These are phyloP conservation scores for Daboia siamensis DNA, from an alignment of 2,113 vertebrate genomes.

Conservation along the genomic window DNA sequence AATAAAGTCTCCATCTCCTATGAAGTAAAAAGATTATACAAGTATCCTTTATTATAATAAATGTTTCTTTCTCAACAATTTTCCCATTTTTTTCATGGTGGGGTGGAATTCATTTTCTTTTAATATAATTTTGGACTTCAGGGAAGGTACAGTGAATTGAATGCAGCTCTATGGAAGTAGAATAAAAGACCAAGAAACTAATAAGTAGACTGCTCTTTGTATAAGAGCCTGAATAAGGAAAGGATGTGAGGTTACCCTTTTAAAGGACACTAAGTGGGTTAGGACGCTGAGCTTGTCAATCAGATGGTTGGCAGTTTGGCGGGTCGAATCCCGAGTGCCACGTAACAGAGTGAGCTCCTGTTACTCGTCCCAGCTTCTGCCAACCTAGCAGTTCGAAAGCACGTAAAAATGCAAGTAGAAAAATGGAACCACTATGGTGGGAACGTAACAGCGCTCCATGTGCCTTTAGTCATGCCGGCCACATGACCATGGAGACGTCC, in stretches of 20 bases:
- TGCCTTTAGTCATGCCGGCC: too few species aligned
- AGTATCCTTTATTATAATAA: not conserved
- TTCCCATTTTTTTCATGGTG: not conserved
- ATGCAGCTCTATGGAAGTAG: not conserved
- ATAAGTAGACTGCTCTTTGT: not conserved
- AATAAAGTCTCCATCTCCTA: not conserved
- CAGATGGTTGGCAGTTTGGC: too few species aligned
- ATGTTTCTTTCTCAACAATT: not conserved
- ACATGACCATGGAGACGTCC: too few species aligned
- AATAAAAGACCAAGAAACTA: not conserved
- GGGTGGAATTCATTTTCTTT: not conserved
- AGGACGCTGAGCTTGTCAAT: too few species aligned
- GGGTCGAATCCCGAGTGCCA: too few species aligned
- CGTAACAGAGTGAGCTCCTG: too few species aligned
- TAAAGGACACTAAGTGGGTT: too few species aligned
- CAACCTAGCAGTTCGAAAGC: too few species aligned
- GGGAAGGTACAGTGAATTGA: not conserved
- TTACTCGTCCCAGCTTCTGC: too few species aligned
- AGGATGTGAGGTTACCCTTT: not conserved
- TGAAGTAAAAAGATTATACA: not conserved
- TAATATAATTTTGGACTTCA: not conserved
- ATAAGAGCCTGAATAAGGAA: not conserved
- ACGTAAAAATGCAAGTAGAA: too few species aligned
- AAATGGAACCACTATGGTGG: too few species aligned
- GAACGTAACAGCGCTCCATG: too few species aligned